phyloP scores from a whole-genome alignment of 2,888 invertebrate species.

The Nephrocerus scutellatus region DNA sequence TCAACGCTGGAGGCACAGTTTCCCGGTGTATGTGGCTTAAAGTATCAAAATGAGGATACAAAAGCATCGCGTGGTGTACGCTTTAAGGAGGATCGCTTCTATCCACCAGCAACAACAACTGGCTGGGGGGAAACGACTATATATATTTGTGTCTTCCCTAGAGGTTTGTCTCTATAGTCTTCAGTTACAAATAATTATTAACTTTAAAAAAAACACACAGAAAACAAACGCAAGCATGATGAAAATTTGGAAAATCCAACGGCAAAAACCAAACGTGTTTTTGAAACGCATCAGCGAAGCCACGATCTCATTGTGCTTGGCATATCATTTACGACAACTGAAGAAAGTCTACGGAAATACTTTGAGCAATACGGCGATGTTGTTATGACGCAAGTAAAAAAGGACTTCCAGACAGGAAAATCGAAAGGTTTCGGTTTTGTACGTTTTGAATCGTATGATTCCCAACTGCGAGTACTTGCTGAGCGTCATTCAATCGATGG shows the following conservation, averaged over 20 bases:
- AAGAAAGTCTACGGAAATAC: conserved; percentile 90
- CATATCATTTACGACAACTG: conserved; percentile 94
- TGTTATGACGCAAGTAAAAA: conserved; percentile 94
- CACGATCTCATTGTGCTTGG: conserved; percentile 97
- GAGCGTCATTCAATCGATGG: conserved; percentile 97
- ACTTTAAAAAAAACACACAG: too few relatives aligned
- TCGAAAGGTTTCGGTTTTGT: conserved; percentile 99
- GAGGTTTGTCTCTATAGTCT: too few relatives aligned
- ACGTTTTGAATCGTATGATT: conserved; percentile 89
- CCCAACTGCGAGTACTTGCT: conserved; percentile 89
- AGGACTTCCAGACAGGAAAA: conserved; percentile 83
- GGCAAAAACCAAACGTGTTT: conserved; percentile 91
- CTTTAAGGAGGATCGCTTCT: conserved; percentile 77
- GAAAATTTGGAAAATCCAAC: conserved; percentile 88
- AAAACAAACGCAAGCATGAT: conserved; percentile 94
- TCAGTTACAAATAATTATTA: too few relatives aligned
- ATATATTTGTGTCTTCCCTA: conserved; percentile 69
- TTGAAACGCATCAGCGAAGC: conserved; percentile 83
- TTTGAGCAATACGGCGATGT: conserved; percentile 98
- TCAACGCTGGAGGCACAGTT: conserved; percentile 89
- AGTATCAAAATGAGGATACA: conserved; percentile 85
- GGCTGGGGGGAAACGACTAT: conserved; percentile 70
- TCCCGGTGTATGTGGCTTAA: conserved; percentile 89
- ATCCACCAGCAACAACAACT: conserved; percentile 69
- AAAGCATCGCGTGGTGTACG: conserved; percentile 76